Base-by-base conservation (phyloP, 1,140 invertebrate species). In the Sipha flava region DNA sequence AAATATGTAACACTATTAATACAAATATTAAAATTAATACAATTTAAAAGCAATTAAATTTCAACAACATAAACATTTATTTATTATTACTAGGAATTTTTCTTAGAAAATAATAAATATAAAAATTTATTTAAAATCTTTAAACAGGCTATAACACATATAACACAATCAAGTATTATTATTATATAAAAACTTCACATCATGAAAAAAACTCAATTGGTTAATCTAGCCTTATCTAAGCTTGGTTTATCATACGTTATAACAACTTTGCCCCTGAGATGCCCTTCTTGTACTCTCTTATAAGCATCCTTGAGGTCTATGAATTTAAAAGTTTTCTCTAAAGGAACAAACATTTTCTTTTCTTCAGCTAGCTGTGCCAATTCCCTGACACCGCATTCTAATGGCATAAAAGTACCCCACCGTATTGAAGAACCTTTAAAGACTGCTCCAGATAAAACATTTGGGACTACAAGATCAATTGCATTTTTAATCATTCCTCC, bases 371-470 rank as follows among this genome's bases (percentile, higher is more conserved):
- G 84, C 45, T 88, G 83, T 81, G 88, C 85, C 23, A 92, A 85
- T 79, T 89, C 87, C 62, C 86, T 81, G 21, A 92, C 88, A 47
- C 89, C 93, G 75, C 86, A 87, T 45, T 85, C 85, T 45, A 89
- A 90, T 7, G 94, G 93, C 26, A 88, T 82, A 82, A 94, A 94
- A 84, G 91, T 92, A 18, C 90, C 94, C 92, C 94, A 96, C 83
- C 91, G 89, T 2, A 93, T 88, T 37, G 87, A 87, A 47, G 88
- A 87, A 4, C 90, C 89, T 73, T 89, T 88, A 49, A 87, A 84
- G 6, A 86, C 80, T 0, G 81, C 81, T 14, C 82, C 82, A 21
- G 84, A 85, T 49, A 85, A 85, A 5, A 90, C 82, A 85, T 92
- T 92, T 6, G 87, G 83, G 72, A 85, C 84, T 0, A 91, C 59